Conservation (phyloP, 2,797 vertebrate genomes). For the Anableps anableps region DNA sequence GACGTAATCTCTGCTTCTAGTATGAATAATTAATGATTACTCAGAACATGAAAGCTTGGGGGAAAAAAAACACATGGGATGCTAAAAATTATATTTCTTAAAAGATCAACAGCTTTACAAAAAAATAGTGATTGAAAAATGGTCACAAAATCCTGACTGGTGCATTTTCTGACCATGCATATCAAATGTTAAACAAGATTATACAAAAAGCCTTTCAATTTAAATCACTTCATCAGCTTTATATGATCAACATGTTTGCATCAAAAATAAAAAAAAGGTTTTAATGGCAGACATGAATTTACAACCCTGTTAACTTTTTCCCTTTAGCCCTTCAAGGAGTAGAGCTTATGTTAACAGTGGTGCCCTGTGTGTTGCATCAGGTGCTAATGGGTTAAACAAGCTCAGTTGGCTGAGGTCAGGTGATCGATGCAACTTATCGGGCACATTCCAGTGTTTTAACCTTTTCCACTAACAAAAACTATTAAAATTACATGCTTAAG, state of each 20-base stretch:
- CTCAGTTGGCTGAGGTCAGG: slow-evolving; percentile 24
- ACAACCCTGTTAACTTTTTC: not conserved
- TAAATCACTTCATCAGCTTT: not conserved
- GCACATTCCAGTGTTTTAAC: slow-evolving; percentile 24
- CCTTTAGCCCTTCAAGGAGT: not conserved
- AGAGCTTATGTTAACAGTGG: not conserved
- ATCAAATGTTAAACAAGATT: not conserved
- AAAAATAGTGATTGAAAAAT: not conserved
- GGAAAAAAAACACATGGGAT: not conserved
- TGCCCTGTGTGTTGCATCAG: not conserved
- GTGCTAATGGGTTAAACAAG: slow-evolving; percentile 19
- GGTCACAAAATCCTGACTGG: not conserved
- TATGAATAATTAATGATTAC: not conserved
- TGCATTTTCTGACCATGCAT: not conserved
- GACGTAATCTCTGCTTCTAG: not conserved
- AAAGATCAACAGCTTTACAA: not conserved
- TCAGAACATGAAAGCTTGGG: not conserved
- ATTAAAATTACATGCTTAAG: not conserved
- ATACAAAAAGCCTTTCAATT: not conserved
- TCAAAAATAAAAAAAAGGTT: not conserved
- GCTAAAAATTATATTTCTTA: not conserved
- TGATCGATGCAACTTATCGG: slow-evolving; percentile 29
- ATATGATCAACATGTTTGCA: not conserved
- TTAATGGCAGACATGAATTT: not conserved
- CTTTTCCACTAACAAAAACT: not conserved